These are phyloP conservation scores for Callopanchax toddi DNA, from an alignment of 2,113 vertebrate species.

Conservation along the genomic window DNA sequence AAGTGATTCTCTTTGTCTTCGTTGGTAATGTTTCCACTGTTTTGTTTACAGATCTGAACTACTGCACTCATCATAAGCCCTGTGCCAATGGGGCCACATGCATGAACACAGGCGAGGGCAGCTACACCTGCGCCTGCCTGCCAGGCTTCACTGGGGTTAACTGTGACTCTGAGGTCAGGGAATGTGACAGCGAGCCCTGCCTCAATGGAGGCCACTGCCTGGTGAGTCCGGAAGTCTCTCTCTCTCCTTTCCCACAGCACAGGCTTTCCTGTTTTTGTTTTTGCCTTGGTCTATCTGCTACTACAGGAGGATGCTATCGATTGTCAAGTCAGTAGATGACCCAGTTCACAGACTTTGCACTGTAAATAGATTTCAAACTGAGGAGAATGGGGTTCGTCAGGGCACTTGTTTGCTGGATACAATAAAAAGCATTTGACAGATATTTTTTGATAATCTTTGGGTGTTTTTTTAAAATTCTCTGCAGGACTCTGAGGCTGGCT, in stretches of 20 bases:
- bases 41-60: constrained; percentile 92
- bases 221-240: constrained; percentile 84
- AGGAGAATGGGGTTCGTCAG: constrained; percentile 55
- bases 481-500: constrained; percentile 90
- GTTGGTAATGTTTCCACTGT: neutral
- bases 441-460: constrained; percentile 10
- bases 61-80: constrained; percentile 96
- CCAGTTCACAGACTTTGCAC: constrained; percentile 75
- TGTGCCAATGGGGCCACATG: constrained; percentile 95
- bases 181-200: constrained; percentile 95
- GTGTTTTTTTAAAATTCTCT: constrained; percentile 24
- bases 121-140: constrained; percentile 93
- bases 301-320: constrained; percentile 77
- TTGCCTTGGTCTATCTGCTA: constrained; percentile 68
- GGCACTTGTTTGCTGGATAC: constrained; percentile 54
- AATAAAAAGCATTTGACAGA: constrained; percentile 51
- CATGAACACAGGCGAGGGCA: constrained; percentile 95
- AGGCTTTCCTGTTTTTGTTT: constrained; percentile 81
- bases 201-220: constrained; percentile 91
- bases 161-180: constrained; percentile 90
- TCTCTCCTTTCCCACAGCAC: constrained; percentile 79
- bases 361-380: constrained; percentile 71
- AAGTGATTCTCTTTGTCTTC: neutral
- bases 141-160: constrained; percentile 90
- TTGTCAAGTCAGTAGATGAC: constrained; percentile 75